Conservation (phyloP, 2,113 vertebrate species). For the Gadus macrocephalus region DNA sequence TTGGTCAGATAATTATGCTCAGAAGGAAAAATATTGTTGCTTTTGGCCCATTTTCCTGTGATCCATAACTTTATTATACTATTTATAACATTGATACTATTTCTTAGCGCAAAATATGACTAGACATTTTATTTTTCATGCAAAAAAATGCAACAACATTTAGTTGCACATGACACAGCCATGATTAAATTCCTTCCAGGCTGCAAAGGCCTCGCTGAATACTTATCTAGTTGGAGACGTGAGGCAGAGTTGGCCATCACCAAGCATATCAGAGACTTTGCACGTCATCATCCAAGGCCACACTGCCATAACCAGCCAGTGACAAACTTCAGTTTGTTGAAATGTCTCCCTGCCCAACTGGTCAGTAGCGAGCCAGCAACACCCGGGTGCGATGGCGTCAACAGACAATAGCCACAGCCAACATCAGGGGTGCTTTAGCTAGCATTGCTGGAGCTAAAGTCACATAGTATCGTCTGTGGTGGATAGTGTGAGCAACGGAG, state of each 20-base stretch:
- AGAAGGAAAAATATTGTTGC: too few species aligned
- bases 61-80: too few species aligned
- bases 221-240: not conserved
- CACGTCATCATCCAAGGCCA: not conserved
- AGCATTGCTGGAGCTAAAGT: conserved; percentile 1
- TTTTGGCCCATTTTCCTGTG: too few species aligned
- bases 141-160: too few species aligned
- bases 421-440: conserved; percentile 20
- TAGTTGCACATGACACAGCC: not conserved
- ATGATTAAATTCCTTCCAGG: not conserved
- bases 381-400: not conserved
- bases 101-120: too few species aligned
- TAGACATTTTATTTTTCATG: not conserved
- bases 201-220: not conserved
- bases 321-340: too few species aligned
- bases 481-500: not conserved
- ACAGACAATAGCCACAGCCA: too few species aligned
- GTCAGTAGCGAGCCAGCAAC: conserved; percentile 40
- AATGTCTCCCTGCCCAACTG: not conserved
- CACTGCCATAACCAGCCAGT: too few species aligned
- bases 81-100: too few species aligned
- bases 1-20: too few species aligned
- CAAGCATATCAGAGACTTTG: conserved; percentile 3
- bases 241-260: conserved; percentile 1
- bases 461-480: conserved; percentile 2